phyloP scores from a whole-genome alignment of 2,888 invertebrate species.

The Amiota mariae region DNA sequence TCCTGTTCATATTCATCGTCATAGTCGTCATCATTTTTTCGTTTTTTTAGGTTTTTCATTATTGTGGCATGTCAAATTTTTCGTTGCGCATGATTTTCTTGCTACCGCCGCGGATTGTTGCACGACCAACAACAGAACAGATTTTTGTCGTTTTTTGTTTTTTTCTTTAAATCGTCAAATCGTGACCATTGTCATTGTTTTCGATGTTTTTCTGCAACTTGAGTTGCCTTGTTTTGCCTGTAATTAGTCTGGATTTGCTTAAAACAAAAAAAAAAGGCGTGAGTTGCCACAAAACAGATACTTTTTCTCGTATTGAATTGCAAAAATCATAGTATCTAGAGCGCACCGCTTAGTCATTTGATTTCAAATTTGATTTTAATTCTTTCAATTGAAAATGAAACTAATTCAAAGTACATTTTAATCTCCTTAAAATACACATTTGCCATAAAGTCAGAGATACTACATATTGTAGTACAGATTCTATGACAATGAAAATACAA shows the following conservation, averaged over 20 bases:
- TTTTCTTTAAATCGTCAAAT: slow-evolving; percentile 4
- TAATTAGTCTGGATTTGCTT: slow-evolving; percentile 15
- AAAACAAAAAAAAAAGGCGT: slow-evolving; percentile 14
- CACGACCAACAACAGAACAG: neutral
- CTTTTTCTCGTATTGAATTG: no score
- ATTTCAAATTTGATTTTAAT: no score
- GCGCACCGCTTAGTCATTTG: no score
- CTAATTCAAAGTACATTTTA: no score
- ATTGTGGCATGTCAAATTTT: slow-evolving; percentile 17
- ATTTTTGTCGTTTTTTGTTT: neutral
- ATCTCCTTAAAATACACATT: no score
- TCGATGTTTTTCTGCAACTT: neutral
- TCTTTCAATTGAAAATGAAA: no score
- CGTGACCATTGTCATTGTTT: slow-evolving; percentile 25
- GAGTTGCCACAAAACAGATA: neutral
- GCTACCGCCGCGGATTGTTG: neutral
- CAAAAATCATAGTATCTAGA: no score
- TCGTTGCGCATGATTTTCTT: slow-evolving; percentile 19
- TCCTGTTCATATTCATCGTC: neutral
- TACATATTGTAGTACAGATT: no score
- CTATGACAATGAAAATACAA: no score
- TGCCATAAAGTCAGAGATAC: no score
- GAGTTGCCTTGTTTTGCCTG: slow-evolving; percentile 16
- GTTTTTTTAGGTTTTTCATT: neutral
- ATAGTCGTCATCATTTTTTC: neutral